These are phyloP conservation scores for Sparus aurata DNA, from an alignment of 2,797 vertebrate genomes.

Conservation along the genomic window DNA sequence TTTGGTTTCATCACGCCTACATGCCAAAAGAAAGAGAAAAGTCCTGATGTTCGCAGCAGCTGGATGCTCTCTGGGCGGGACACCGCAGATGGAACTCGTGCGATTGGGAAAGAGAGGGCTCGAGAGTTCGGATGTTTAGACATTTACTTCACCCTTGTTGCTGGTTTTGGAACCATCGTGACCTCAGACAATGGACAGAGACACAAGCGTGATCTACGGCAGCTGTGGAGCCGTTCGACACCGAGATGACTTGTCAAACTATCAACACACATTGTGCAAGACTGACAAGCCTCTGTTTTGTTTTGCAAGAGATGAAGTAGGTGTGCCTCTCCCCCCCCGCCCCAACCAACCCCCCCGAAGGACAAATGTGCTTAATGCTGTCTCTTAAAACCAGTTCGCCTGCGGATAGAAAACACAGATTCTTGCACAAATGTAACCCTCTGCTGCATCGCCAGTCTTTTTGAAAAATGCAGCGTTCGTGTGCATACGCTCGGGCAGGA, in stretches of 20 bases:
- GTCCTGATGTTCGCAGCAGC: constrained; percentile 46
- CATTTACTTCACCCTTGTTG: constrained; percentile 42
- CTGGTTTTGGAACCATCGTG: constrained; percentile 44
- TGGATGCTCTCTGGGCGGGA: constrained; percentile 33
- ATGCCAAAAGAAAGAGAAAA: constrained; percentile 18
- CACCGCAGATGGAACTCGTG: constrained; percentile 35
- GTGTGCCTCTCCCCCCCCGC: constrained; percentile 13
- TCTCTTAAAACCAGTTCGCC: not conserved
- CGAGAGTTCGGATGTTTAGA: constrained; percentile 35
- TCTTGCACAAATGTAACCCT: not conserved
- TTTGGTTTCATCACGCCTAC: constrained; percentile 18
- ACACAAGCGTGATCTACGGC: constrained; percentile 27
- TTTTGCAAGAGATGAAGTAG: constrained; percentile 40
- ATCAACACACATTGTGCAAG: constrained; percentile 49
- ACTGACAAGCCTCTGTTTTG: constrained; percentile 52
- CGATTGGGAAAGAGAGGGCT: constrained; percentile 51
- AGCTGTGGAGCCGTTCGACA: not conserved
- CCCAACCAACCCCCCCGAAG: not conserved
- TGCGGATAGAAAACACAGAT: not conserved
- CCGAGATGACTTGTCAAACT: constrained; percentile 37
- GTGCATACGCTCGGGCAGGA: constrained; percentile 3
- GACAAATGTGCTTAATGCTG: not conserved
- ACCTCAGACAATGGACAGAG: constrained; percentile 50
- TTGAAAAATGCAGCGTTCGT: not conserved
- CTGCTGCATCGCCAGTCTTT: not conserved